phyloP scores from a whole-genome alignment of 2,113 vertebrate species.

The Gambusia holbrooki region DNA sequence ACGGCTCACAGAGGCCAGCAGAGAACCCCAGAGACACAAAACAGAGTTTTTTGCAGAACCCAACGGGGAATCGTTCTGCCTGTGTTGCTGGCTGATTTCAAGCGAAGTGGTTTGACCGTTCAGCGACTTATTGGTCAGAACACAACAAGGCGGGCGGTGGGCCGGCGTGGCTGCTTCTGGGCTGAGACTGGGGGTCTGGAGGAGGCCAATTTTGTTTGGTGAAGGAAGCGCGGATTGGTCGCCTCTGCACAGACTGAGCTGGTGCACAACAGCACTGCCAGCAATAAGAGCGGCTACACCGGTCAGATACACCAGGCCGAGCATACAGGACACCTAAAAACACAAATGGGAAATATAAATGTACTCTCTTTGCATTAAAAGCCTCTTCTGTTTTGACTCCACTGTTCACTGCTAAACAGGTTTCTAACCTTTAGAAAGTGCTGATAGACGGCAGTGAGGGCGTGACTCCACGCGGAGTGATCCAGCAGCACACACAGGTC shows the following conservation, averaged over 20 bases:
- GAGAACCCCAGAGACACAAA: conserved; percentile 85
- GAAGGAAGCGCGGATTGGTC: conserved; percentile 1
- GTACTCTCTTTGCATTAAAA: no score
- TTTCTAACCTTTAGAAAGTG: conserved; percentile 88
- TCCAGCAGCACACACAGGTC: conserved; percentile 95
- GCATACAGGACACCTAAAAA: conserved; percentile 88
- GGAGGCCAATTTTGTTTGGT: conserved; percentile 12
- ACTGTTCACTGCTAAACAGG: background rate
- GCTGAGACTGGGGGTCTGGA: conserved; percentile 31
- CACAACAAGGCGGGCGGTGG: conserved; percentile 35
- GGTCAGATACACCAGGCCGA: conserved; percentile 90
- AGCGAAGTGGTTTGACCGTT: background rate
- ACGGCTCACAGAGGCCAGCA: conserved; percentile 83
- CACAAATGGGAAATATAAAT: background rate
- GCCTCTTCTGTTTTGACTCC: background rate
- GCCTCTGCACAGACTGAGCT: conserved; percentile 75
- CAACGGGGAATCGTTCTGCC: background rate
- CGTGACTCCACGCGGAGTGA: conserved; percentile 87
- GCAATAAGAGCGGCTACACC: conserved; percentile 87
- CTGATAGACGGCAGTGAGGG: conserved; percentile 87
- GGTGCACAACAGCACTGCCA: conserved; percentile 83
- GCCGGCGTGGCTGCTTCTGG: conserved; percentile 34
- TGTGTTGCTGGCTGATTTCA: background rate
- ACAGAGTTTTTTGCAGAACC: conserved; percentile 65
- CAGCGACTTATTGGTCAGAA: conserved; percentile 59